Base-by-base conservation (phyloP, 1,140 invertebrate genomes). In the Melitaea cinxia region DNA sequence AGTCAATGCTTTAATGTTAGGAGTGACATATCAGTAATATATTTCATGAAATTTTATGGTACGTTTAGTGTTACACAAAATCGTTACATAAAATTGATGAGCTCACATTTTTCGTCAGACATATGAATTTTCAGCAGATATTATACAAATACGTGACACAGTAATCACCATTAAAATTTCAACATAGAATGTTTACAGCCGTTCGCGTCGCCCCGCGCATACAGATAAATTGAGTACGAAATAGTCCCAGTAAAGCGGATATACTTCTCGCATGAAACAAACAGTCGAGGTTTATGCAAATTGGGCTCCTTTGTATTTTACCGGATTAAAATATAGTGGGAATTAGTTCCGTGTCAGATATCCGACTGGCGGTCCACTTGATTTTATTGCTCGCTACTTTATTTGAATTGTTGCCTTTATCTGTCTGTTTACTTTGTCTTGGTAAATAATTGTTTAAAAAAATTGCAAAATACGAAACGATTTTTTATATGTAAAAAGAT, bases 331-430 rank as follows among this genome's bases (percentile, higher is more conserved):
- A 89, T 90, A 90, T 88, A 85, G 88, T 78, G 79, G 82, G 81
- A 88, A 89, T 89, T 89, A 90, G 86, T 90, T 87, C 75, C 80
- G 78, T 83, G 88, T 89, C 88, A 89, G 82, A 87, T 84, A 89
- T 84, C 82, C 78, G 75, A 78, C 61, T 73, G 67, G 74, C 72
- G 74, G 73, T 65, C 71, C 75, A 77, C 80, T 83, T 79, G 75
- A 82, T 88, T 89, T 86, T 84, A 85, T 83, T 82, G 77, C 72
- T 63, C 61, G 56, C 73, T 77, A 80, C 75, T 83, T 83, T 80
- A 75, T 87, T 75, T 73, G 70, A 79, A 83, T 70, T 69, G 77
- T 68, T 64, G 64, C 55, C 68, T 70, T 67, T 68, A 63, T 75
- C 62, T 59, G 54, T 73, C 59, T 60, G 59, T 63, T 62, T 70